phyloP scores from a whole-genome alignment of 2,113 vertebrate species.

The Perognathus longimembris region DNA sequence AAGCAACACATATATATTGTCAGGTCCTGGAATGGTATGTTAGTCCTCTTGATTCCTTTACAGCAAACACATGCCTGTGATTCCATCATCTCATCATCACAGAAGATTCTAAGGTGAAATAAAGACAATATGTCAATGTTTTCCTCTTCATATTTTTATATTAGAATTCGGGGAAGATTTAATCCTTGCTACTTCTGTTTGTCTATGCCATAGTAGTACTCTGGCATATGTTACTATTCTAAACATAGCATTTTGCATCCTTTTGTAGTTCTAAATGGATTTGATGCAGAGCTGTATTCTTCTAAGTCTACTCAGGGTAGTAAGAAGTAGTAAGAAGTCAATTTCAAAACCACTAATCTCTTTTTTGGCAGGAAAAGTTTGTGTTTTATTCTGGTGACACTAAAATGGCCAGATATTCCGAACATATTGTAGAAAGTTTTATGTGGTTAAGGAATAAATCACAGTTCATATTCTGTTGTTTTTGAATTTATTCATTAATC shows the following conservation, averaged over 20 bases:
- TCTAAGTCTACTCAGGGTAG: too few relatives aligned
- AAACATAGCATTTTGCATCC: not conserved
- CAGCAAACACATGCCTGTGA: not conserved
- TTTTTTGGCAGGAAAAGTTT: not conserved
- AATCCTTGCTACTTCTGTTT: not conserved
- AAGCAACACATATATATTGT: not conserved
- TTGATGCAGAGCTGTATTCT: too few relatives aligned
- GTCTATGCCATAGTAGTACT: not conserved
- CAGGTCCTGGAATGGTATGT: not conserved
- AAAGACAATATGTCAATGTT: not conserved
- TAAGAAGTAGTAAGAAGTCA: too few relatives aligned
- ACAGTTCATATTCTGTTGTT: not conserved
- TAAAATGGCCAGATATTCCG: not conserved
- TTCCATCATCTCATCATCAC: not conserved
- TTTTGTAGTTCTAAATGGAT: not conserved
- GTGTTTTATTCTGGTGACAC: not conserved
- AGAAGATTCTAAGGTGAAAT: conserved; percentile 37
- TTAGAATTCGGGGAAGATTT: not conserved
- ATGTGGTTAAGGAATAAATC: not conserved
- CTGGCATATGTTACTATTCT: not conserved
- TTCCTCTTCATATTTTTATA: not conserved
- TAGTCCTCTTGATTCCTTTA: not conserved
- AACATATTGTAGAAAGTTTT: conserved; percentile 14
- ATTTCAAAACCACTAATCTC: not conserved
- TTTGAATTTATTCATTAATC: not conserved